phyloP scores from a whole-genome alignment of 2,113 vertebrate species.

The Brachypteracias leptosomus region DNA sequence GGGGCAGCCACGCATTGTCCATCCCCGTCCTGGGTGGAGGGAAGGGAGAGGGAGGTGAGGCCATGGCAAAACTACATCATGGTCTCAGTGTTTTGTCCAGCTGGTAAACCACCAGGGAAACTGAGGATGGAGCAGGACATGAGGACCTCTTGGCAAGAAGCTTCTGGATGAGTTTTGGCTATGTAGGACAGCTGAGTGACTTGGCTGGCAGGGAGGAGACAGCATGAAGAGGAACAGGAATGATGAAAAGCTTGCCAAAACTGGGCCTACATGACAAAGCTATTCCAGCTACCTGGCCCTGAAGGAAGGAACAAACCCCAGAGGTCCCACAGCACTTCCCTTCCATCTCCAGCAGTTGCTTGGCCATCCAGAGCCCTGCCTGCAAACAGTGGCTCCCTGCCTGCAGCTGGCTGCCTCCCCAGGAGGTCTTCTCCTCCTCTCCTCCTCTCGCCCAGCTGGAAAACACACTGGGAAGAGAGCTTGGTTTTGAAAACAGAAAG shows the following conservation, averaged over 20 bases:
- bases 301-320: neutral
- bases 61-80: accelerated
- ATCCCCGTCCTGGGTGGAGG: neutral
- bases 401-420: neutral
- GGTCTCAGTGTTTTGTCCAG: neutral
- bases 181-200: neutral
- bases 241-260: neutral
- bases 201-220: accelerated
- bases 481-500: slow-evolving; percentile 62
- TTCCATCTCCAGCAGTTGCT: neutral
- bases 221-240: neutral
- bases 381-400: neutral
- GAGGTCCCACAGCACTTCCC: neutral
- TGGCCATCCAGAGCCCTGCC: neutral
- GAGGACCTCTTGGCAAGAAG: neutral
- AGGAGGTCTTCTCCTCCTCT: neutral
- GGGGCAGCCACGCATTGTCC: neutral
- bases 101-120: neutral
- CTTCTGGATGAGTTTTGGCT: neutral
- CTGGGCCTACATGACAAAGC: too few species aligned
- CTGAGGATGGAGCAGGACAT: neutral
- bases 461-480: neutral
- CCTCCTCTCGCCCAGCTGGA: slow-evolving; percentile 28
- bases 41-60: neutral
- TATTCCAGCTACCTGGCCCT: neutral